Evolutionary conservation across 2,113 vertebrate species (phyloP).

Genomic region (Ancistrus triradiatus): DNA sequence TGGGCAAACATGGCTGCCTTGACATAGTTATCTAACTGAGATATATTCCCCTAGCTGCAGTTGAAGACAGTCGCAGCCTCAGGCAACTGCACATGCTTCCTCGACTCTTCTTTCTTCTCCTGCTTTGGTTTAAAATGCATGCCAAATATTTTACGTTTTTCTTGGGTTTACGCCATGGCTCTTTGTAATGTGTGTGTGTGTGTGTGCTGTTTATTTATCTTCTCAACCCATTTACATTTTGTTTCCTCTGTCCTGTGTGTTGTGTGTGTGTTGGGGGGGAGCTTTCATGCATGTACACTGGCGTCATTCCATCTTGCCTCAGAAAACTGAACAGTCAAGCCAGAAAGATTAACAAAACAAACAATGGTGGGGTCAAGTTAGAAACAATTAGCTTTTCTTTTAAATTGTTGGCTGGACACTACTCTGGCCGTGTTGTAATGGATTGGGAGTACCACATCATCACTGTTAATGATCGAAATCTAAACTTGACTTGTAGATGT

Average conservation of each 20-base stretch:
- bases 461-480: constrained; percentile 60
- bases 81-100: constrained; percentile 78
- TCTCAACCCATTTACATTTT: constrained; percentile 36
- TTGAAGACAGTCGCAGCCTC: constrained; percentile 71
- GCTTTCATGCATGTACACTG: constrained; percentile 49
- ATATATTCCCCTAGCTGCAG: constrained; percentile 66
- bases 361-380: constrained; percentile 62
- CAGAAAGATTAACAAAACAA: constrained; percentile 36
- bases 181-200: constrained; percentile 62
- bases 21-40: constrained; percentile 58
- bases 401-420: constrained; percentile 40
- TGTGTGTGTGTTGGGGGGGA: constrained; percentile 52
- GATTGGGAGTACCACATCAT: constrained; percentile 58
- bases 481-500: constrained; percentile 66
- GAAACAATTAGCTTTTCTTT: constrained; percentile 43
- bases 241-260: constrained; percentile 45
- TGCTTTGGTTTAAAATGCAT: constrained; percentile 72
- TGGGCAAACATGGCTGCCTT: constrained; percentile 57
- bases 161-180: constrained; percentile 58
- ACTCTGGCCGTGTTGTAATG: constrained; percentile 48
- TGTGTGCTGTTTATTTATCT: constrained; percentile 61
- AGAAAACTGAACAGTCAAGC: constrained; percentile 60
- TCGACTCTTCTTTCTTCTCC: constrained; percentile 75
- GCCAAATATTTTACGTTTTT: constrained; percentile 62
- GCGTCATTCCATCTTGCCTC: constrained; percentile 76